phyloP scores from a whole-genome alignment of 2,797 vertebrate species.

The Tapera naevia region DNA sequence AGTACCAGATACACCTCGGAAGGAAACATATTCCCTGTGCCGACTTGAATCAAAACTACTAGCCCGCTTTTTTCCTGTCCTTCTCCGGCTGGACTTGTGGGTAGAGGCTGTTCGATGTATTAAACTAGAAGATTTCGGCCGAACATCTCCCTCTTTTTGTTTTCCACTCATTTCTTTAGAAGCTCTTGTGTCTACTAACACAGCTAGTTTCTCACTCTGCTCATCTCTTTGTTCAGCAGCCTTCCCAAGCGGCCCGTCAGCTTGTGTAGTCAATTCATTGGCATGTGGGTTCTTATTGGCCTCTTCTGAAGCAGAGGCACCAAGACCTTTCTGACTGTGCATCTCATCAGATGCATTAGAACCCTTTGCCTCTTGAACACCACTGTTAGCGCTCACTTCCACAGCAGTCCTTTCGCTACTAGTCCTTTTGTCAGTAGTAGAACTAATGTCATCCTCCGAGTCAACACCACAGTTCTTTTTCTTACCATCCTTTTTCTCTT shows the following conservation, averaged over 20 bases:
- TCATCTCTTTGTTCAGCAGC: slow-evolving; percentile 71
- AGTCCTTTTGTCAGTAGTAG: slow-evolving; percentile 75
- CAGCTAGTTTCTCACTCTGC: slow-evolving; percentile 66
- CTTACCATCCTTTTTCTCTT: slow-evolving; percentile 73
- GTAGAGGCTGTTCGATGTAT: slow-evolving; percentile 89
- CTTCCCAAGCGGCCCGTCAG: slow-evolving; percentile 65
- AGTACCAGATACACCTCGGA: slow-evolving; percentile 83
- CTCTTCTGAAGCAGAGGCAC: slow-evolving; percentile 88
- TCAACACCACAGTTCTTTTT: slow-evolving; percentile 72
- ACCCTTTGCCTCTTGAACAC: slow-evolving; percentile 62
- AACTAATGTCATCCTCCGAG: slow-evolving; percentile 70
- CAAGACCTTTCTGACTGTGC: slow-evolving; percentile 74
- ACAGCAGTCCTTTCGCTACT: slow-evolving; percentile 72
- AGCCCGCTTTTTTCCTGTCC: slow-evolving; percentile 92
- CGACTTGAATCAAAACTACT: slow-evolving; percentile 96
- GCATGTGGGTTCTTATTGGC: slow-evolving; percentile 98
- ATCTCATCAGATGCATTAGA: slow-evolving; percentile 61
- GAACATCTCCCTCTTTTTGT: slow-evolving; percentile 80
- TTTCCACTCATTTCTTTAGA: slow-evolving; percentile 75
- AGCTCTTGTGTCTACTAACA: slow-evolving; percentile 69
- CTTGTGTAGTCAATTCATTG: slow-evolving; percentile 85
- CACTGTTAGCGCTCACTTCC: slow-evolving; percentile 51
- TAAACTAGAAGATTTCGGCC: slow-evolving; percentile 82
- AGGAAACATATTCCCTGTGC: slow-evolving; percentile 89
- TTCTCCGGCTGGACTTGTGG: slow-evolving; percentile 84